Conservation (phyloP, 1,140 invertebrate genomes). For the Meteorus sp. region DNA sequence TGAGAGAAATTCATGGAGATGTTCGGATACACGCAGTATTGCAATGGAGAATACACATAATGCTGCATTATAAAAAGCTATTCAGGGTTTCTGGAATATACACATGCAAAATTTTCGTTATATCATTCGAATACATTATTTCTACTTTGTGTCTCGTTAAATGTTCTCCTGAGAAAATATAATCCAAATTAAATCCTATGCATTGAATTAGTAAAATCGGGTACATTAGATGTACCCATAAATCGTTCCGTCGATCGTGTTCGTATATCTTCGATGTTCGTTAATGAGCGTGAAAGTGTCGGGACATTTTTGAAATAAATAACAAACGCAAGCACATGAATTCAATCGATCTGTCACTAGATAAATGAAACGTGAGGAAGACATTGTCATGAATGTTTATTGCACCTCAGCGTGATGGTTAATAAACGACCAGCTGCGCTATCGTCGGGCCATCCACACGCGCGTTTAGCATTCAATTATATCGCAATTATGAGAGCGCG, state of each 20-base stretch:
- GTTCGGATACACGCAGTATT: too few species aligned
- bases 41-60: too few species aligned
- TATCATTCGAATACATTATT: too few species aligned
- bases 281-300: constrained; percentile 28
- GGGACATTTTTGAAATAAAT: neutral
- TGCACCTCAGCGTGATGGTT: constrained; percentile 21
- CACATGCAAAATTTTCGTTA: too few species aligned
- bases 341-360: constrained; percentile 37
- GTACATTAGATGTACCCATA: neutral
- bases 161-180: too few species aligned
- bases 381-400: constrained; percentile 22
- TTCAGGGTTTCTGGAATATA: too few species aligned
- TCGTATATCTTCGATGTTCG: constrained; percentile 16
- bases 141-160: too few species aligned
- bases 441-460: constrained; percentile 19
- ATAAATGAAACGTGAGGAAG: constrained; percentile 26
- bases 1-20: too few species aligned
- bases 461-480: constrained; percentile 39
- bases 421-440: constrained; percentile 26
- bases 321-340: constrained; percentile 28
- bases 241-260: constrained; percentile 30
- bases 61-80: too few species aligned
- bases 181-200: too few species aligned
- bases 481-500: constrained; percentile 35
- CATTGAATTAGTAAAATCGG: neutral